These are phyloP conservation scores for Heliconius sara DNA, from an alignment of 2,888 invertebrate genomes.

Conservation along the genomic window DNA sequence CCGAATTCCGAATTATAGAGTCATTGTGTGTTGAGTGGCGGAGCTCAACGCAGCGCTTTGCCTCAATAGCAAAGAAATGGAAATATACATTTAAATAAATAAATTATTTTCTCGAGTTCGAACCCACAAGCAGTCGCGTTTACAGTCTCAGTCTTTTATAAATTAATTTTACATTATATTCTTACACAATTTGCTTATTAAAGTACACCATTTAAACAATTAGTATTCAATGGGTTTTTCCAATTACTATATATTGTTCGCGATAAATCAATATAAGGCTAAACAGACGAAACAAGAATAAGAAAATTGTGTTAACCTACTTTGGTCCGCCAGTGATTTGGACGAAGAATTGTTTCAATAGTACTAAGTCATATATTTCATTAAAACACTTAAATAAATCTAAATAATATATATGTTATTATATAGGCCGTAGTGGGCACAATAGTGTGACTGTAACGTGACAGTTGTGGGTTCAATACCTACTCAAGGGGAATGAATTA, in stretches of 20 bases:
- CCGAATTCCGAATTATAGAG: no score
- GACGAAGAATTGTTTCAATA: slow-evolving; percentile 46
- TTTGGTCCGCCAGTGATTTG: slow-evolving; percentile 45
- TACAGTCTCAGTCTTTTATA: not conserved
- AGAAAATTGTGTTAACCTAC: slow-evolving; percentile 47
- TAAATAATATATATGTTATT: not conserved
- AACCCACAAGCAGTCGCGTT: no score
- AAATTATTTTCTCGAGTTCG: no score
- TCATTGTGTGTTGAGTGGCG: no score
- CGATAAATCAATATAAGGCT: slow-evolving; percentile 32
- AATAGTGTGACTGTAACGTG: no score
- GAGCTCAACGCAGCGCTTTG: no score
- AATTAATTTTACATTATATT: not conserved
- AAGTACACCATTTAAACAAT: slow-evolving; percentile 26
- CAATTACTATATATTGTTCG: slow-evolving; percentile 41
- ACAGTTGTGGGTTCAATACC: no score
- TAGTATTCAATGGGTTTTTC: slow-evolving; percentile 25
- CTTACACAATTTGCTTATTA: not conserved
- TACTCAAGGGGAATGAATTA: no score
- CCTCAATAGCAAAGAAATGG: no score
- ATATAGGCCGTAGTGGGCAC: no score
- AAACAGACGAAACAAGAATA: slow-evolving; percentile 44
- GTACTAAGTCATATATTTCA: slow-evolving; percentile 24
- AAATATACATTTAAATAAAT: no score
- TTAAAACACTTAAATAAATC: not conserved